Base-by-base conservation (phyloP, 2,797 vertebrate genomes). In the Melanotaenia nigrans region DNA sequence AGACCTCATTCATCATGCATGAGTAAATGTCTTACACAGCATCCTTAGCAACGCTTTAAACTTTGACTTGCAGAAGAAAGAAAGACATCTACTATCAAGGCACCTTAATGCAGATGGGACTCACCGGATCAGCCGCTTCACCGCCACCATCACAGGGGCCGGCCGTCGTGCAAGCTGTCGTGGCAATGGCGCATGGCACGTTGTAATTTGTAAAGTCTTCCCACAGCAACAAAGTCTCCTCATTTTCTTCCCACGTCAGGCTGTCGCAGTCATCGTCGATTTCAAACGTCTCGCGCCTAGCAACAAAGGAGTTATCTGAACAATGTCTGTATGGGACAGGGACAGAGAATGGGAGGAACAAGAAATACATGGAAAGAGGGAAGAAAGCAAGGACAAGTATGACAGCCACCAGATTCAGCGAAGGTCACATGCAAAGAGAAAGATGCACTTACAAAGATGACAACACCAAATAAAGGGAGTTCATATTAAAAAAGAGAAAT, bases 171-270 rank as follows among this genome's bases (percentile, higher is more conserved):
- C 71, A 64, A 38, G 56, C 42, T 0, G 79, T 45, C 1, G 79
- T 54, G 2, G 74, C 16, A 58, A 91, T 71, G 78, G 74, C 30
- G 54, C 24, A 64, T 1, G 94, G 94, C n/a, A 94, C 25, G 36
- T 99, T 99, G 91, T 97, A 98, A 92, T 99, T 99, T 20, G 96
- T 88, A 78, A 99, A 99, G 86, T 99, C 98, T 65, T 99, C 98
- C 98, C 98, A 99, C 3, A 99, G 94, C 65, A 99, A 87, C 86
- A 99, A 85, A 0, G 97, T 99, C 38, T 99, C 97, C 71, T 99
- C 98, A 0, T 97, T 99, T 78, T 99, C 98, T 71, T 99, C 98
- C 98, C 98, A 99, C 0, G 96, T 97, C 86, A 99, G 92, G 78
- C 98, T 99, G 90, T 99, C 98, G 11, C 97, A 99, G 92, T 99